A percentile compares a stretch with the other conserved stretches of the same genome.
These are phyloP conservation scores for Kuschelorhynchus macadamiae DNA, from an alignment of 2,888 invertebrate genomes.

Conservation along the genomic window DNA sequence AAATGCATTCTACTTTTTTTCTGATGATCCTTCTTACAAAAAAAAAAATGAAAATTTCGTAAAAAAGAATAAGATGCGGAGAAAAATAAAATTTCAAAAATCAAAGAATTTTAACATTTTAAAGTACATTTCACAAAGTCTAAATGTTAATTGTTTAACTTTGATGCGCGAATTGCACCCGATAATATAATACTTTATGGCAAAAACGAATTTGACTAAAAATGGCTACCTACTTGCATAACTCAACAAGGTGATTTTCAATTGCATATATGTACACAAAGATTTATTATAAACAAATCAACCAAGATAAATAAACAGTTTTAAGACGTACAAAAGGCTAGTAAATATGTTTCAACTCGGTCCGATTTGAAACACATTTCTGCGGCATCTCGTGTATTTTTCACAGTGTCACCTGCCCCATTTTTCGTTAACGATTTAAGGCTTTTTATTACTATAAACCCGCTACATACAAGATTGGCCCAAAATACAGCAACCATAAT, in stretches of 20 bases:
- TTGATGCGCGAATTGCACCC: background rate
- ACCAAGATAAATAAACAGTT: slow-evolving; percentile 1
- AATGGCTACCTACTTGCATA: slow-evolving; percentile 35
- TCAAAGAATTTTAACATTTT: too few relatives aligned
- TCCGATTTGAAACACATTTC: slow-evolving; percentile 4
- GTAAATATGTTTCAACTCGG: slow-evolving; percentile 4
- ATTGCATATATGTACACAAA: slow-evolving; percentile 25
- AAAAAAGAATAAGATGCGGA: too few relatives aligned
- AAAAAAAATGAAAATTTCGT: too few relatives aligned
- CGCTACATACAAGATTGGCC: background rate
- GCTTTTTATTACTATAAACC: slow-evolving; percentile 5
- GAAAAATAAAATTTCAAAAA: too few relatives aligned
- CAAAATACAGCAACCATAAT: too few relatives aligned
- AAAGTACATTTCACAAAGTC: slow-evolving; percentile 13
- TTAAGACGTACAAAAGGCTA: slow-evolving; percentile 14
- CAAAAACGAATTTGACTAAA: slow-evolving; percentile 13
- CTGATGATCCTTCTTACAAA: too few relatives aligned
- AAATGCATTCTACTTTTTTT: slow-evolving; percentile 6
- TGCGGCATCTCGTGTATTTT: slow-evolving; percentile 13
- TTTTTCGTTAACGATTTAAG: slow-evolving; percentile 5
- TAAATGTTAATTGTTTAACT: slow-evolving; percentile 22
- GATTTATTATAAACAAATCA: slow-evolving; percentile 19
- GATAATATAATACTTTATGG: background rate
- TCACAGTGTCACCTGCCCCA: slow-evolving; percentile 40
- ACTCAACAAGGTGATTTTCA: slow-evolving; percentile 23